A percentile compares a stretch with the other conserved stretches of the same genome.
phyloP scores from a whole-genome alignment of 2,797 vertebrate species.

The Centropyge bicolor region DNA sequence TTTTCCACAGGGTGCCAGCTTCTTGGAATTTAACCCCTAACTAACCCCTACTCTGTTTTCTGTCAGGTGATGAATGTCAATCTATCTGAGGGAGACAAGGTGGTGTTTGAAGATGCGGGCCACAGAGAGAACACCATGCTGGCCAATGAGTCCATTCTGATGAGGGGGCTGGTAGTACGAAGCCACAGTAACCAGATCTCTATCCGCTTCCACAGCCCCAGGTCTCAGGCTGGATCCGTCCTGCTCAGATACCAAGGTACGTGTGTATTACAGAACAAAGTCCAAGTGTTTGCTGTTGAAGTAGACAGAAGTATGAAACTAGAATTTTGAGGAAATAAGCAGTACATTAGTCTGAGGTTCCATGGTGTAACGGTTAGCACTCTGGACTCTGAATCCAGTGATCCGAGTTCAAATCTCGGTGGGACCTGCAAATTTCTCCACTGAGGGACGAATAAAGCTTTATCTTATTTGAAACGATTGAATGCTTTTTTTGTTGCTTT shows the following conservation, averaged over 20 bases:
- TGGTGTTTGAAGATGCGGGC: conserved; percentile 89
- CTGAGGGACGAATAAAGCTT: no score
- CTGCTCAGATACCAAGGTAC: conserved; percentile 93
- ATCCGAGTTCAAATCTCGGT: no score
- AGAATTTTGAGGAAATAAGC: no score
- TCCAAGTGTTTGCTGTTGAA: background rate
- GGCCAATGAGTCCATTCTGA: conserved; percentile 94
- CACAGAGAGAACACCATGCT: conserved; percentile 86
- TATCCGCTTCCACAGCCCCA: conserved; percentile 88
- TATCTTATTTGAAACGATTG: no score
- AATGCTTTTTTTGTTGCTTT: background rate
- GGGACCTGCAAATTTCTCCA: no score
- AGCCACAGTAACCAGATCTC: conserved; percentile 93
- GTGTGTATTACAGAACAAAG: background rate
- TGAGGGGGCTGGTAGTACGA: conserved; percentile 92
- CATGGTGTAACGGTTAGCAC: no score
- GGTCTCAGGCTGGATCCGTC: conserved; percentile 84
- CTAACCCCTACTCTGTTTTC: conserved; percentile 24
- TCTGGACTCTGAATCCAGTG: no score
- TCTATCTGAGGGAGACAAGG: conserved; percentile 89
- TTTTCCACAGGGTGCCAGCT: no score
- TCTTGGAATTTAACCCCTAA: no score
- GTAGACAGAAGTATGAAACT: background rate
- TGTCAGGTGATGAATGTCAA: conserved; percentile 93
- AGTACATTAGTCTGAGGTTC: no score